Evolutionary conservation across 2,888 invertebrate genomes (phyloP), one percentile per base, ranked within the genome.

Genomic region (Cheilosia vernalis): DNA sequence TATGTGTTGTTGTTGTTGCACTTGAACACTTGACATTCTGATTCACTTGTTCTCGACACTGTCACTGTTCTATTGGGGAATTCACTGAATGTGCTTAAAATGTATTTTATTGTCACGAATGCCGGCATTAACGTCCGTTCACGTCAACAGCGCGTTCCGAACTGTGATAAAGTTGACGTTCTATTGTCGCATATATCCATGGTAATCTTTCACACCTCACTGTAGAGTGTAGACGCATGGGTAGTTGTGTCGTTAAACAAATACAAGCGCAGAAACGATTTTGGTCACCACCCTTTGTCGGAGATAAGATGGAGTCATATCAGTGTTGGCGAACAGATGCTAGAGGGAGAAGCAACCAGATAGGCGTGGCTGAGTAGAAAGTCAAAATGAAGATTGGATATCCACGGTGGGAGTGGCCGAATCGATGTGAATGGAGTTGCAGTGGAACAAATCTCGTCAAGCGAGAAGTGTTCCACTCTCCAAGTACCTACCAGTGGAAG

Each of bases 21-120:
- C 91, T 90, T 92, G 92, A 81, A 89, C 92, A 90, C 91, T 92
- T 84, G 92, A 91, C 92, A 92, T 92, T 87, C 88, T 91, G 88
- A 67, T 58, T 76, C 76, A 81, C 69, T 58, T 53, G 58, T 44
- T 37, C 15, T 58, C 55, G 56, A 55, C 69, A 77, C 66, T 66
- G 58, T 66, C 64, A 79, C 83, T 55, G 19, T 7, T 47, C 15
- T 7, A 19, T 17, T 2, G 17, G 47, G 17, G 4, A 64, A 37
- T 15, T 58, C 33, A 63, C 55, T 44, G 42, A 63, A 51, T 42
- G 13, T 74, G 47, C 47, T 4, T 21, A 27, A n/a, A 9, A 44
- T 27, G 37, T 55, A 33, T 64, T 67, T 55, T 67, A 44, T 15
- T 73, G 49, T 79, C 56, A 69, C 73, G 51, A 72, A 51, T 42